A percentile compares a stretch with the other conserved stretches of the same genome.
Conservation (phyloP, 2,113 vertebrate species). For the Shinisaurus crocodilurus region DNA sequence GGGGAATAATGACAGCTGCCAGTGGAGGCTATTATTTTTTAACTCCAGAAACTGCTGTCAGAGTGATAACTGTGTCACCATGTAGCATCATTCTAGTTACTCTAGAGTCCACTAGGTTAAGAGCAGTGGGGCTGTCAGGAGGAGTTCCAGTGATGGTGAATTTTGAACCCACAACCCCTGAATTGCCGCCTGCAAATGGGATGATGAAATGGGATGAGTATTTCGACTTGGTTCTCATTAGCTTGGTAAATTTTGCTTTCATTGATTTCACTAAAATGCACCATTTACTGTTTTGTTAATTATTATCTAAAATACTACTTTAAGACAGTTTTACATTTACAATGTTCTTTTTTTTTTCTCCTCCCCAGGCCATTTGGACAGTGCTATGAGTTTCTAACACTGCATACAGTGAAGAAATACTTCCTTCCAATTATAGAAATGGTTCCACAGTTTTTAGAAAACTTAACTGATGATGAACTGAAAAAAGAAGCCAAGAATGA, state of each 20-base stretch:
- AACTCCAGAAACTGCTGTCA: neutral
- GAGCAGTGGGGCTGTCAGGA: neutral
- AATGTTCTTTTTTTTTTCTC: constrained; percentile 32
- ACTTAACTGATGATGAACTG: constrained; percentile 98
- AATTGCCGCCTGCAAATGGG: no score
- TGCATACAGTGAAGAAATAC: constrained; percentile 99
- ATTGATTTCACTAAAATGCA: neutral
- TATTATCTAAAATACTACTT: neutral
- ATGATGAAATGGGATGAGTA: neutral
- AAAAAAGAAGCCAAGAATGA: constrained; percentile 99
- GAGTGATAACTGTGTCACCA: neutral
- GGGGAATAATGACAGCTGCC: neutral
- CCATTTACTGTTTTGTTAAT: neutral
- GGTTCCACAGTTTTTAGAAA: constrained; percentile 99
- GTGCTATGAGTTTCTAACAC: constrained; percentile 98
- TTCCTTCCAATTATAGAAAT: constrained; percentile 99
- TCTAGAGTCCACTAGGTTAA: neutral
- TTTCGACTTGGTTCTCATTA: neutral
- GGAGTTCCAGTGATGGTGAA: neutral
- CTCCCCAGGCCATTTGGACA: constrained; percentile 95
- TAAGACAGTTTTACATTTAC: neutral
- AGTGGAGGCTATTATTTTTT: neutral
- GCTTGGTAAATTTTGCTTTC: neutral
- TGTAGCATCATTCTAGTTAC: neutral
- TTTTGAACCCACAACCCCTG: neutral